Conservation (phyloP, 1,140 invertebrate genomes). For the Chionoecetes opilio region DNA sequence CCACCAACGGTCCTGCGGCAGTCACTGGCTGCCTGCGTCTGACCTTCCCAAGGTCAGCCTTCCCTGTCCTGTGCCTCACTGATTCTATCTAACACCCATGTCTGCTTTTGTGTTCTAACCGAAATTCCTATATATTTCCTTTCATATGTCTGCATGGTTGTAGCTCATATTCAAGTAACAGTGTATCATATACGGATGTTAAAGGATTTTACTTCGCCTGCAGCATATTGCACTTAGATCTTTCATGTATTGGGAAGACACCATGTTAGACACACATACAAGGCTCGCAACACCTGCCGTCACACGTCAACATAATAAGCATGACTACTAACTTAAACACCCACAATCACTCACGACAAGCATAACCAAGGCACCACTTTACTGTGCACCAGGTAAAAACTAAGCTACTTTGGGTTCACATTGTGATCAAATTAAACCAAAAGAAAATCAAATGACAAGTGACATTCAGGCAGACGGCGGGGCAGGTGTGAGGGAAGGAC, state of each 20-base stretch:
- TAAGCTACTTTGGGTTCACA: neutral
- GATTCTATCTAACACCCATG: neutral
- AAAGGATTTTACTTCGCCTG: no score
- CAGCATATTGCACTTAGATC: no score
- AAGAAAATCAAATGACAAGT: neutral
- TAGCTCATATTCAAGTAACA: no score
- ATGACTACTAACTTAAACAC: neutral
- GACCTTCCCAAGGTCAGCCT: neutral
- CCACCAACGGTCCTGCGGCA: neutral
- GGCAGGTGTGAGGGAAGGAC: neutral
- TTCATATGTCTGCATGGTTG: neutral
- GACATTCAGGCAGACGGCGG: neutral
- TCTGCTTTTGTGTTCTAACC: neutral
- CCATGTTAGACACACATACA: neutral
- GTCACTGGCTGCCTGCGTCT: neutral
- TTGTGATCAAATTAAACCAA: neutral
- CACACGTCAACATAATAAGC: neutral
- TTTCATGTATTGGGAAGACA: no score
- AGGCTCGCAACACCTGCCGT: neutral
- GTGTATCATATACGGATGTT: no score
- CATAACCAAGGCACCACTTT: neutral
- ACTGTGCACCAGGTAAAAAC: neutral
- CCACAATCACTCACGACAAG: neutral
- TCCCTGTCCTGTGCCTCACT: neutral
- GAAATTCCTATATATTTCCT: neutral